Base-by-base conservation (phyloP, 2,888 invertebrate species). In the Agrotis exclamationis region DNA sequence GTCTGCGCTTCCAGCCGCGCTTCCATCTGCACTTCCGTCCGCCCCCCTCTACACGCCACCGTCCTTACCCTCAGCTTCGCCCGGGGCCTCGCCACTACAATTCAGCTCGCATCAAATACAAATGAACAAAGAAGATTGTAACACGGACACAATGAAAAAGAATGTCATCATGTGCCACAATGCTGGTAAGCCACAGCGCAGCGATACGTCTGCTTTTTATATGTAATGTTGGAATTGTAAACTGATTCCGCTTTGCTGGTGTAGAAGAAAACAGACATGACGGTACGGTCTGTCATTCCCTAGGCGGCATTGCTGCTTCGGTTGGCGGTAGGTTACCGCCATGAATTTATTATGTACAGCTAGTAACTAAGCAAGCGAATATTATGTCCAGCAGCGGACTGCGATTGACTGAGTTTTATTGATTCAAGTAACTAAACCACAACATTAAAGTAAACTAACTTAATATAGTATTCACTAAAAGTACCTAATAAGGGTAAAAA, bases 131-230 rank as follows among this genome's bases (percentile, higher is more conserved):
- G 44, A 66, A 33, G 18, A 18, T 1, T 63, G 58, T 39, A 71
- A 64, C 6, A 57, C 2, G 14, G 76, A 79, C 20, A 53, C 63
- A 0, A 60, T 50, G 39, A 75, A 70, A 48, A 68, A 80, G 45
- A 76, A 80, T 33, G 20, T 56, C 9, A 70, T 77, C 53, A 22
- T 16, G 51, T 70, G 70, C 28, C 63, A 80, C 20, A 80, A 78
- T 63, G 67, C 79, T 70, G 80, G 79, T 83, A 64, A 22, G 18
- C 33, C 14, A 33, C 56, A 56, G n/a, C 16, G 16, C 16, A 45
- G 45, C 24, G n/a, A n/a, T 33, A 56, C 33, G 33, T n/a, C 33
- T 3, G 28, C n/a, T 13, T 28, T 33, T 33, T 56, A 18, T 28
- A 13, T 33, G n/a, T 13, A n/a, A n/a, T 33, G 28, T 4, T 54